phyloP scores from a whole-genome alignment of 2,113 vertebrate genomes.

The Eulemur rufifrons region DNA sequence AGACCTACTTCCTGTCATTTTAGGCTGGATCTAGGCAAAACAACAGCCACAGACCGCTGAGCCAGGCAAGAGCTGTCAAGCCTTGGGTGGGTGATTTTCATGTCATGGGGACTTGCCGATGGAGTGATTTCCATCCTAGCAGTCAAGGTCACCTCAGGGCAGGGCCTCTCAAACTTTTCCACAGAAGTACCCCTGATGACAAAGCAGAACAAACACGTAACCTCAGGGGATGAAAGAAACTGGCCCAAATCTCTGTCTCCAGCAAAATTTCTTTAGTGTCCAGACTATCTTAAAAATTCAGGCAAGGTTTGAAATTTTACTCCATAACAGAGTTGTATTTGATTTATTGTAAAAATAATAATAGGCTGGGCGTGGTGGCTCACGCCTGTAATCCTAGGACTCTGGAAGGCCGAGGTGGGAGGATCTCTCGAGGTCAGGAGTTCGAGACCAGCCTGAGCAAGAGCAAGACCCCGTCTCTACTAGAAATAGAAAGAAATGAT shows the following conservation, averaged over 20 bases:
- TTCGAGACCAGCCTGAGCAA: no score
- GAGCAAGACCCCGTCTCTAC: no score
- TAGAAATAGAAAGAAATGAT: no score
- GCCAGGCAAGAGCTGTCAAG: neutral
- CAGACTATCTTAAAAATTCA: conserved; percentile 1
- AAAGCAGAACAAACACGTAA: conserved; percentile 4
- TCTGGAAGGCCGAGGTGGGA: no score
- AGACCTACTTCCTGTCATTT: neutral
- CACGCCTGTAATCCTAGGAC: no score
- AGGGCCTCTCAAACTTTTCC: conserved; percentile 28
- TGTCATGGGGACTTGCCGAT: neutral
- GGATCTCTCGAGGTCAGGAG: no score
- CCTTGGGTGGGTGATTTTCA: neutral
- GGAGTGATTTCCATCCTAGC: neutral
- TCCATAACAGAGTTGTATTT: neutral
- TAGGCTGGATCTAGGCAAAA: neutral
- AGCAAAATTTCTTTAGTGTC: neutral
- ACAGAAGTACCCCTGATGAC: conserved; percentile 12
- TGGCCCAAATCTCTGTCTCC: neutral
- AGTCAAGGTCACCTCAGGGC: conserved; percentile 21
- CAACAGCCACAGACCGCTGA: neutral
- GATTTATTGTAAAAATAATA: neutral
- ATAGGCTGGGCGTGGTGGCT: neutral
- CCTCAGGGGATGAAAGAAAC: conserved; percentile 4
- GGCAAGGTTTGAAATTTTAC: neutral